A percentile compares a stretch with the other conserved stretches of the same genome.
Conservation (phyloP, 1,140 invertebrate species). For the Rhagoletis zephyria region DNA sequence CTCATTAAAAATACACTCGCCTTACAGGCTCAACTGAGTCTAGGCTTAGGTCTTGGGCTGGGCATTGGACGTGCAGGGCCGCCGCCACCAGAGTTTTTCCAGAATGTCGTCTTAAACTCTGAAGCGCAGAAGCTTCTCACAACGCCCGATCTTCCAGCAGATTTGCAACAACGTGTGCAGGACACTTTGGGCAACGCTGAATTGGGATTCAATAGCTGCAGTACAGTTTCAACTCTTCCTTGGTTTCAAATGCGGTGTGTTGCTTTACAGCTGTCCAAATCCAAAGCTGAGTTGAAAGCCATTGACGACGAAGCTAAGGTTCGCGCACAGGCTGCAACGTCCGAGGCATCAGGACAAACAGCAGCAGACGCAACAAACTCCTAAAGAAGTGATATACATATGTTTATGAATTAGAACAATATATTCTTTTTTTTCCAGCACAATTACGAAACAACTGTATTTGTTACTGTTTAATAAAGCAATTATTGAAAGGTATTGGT, state of each 20-base stretch:
- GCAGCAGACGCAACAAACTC: neutral
- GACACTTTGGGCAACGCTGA: constrained; percentile 4
- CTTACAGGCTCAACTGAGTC: constrained; percentile 12
- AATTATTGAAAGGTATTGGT: too few species aligned
- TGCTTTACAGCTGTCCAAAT: constrained; percentile 9
- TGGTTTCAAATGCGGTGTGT: constrained; percentile 49
- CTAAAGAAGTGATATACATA: too few species aligned
- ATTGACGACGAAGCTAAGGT: constrained; percentile 39
- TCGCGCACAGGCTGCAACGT: neutral
- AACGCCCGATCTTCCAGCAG: neutral
- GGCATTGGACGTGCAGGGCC: neutral
- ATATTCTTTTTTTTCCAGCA: too few species aligned
- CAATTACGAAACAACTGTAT: too few species aligned
- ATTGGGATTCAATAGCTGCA: constrained; percentile 7
- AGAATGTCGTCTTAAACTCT: neutral
- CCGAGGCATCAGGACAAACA: neutral
- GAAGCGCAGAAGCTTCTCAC: constrained; percentile 33
- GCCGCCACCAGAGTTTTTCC: constrained; percentile 28
- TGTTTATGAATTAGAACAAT: too few species aligned
- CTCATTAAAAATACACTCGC: neutral
- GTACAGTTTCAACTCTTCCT: neutral
- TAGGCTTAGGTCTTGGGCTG: constrained; percentile 2
- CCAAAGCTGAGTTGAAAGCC: constrained; percentile 6
- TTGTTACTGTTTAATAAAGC: too few species aligned
- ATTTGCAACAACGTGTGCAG: constrained; percentile 39